Base-by-base conservation (phyloP, 2,113 vertebrate species). In the Phylloscopus trochiloides region DNA sequence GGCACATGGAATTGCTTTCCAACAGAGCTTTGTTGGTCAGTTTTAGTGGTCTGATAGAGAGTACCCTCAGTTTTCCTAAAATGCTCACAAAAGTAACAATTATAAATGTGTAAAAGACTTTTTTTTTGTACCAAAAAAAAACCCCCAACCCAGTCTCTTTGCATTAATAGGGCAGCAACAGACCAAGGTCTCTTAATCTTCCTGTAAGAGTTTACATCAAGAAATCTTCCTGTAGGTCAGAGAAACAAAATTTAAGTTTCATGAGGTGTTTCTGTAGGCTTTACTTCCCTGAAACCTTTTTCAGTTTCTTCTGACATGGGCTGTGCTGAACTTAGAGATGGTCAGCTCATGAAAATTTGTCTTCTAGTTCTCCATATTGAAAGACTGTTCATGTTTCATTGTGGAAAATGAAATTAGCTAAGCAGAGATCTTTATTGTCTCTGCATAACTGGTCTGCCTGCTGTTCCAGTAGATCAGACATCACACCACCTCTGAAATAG, bases 141-240 rank as follows among this genome's bases (percentile, higher is more conserved):
- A 0, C 4, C 3, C 2, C 6, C 9, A 59, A 9, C 4, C 9
- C 29, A 70, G 4, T 32, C 28, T 75, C 25, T 72, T 15, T 59
- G 45, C 36, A 29, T 54, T 61, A 26, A 42, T 5, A 54, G 17
- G 20, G 34, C 72, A 70, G 55, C 42, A 83, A 34, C 6, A 54
- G 36, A 71, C 25, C 16, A 48, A 45, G 12, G 17, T 36, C 28
- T 76, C 12, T 36, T 57, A 10, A 54, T 47, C 12, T 48, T 76
- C 11, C 8, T 1, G 0, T 58, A 62, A 38, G 40, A 82, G 14
- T 48, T 87, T 50, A 54, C 12, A 59, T 72, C 9, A 51, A 59
- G 9, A 72, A 66, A 47, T 65, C 14, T 54, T 73, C 50, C 62
- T 34, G 25, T 59, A 47, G 20, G 8, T 91, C 26, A 55, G 15